Evolutionary conservation across 2,113 vertebrate species (phyloP), one percentile per base, ranked within the genome.

Genomic region (Platysternon megacephalum): DNA sequence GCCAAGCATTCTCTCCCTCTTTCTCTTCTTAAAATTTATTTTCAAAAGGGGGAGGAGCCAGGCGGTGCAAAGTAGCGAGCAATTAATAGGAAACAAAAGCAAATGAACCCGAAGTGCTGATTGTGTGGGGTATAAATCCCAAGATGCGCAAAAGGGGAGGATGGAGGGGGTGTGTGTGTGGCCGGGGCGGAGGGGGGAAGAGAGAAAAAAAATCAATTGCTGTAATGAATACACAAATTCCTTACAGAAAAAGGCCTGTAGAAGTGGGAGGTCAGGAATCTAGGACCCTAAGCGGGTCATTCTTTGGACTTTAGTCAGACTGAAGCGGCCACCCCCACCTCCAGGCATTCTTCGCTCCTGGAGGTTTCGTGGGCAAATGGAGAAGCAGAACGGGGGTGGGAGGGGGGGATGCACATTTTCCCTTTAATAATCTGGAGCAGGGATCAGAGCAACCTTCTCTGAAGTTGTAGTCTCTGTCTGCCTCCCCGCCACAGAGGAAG

Each of bases 61-160:
- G 97, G 90, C 95, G 80, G 88, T 87, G 95, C 93, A 97, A 97
- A 97, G 95, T 96, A 97, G 96, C 84, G 82, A 96, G 97, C 96
- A 98, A 98, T 98, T 98, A 98, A 97, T 61, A 82, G 79, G 91
- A 97, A 93, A 98, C 97, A 98, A 98, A 98, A 96, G 97, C 93
- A 97, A 97, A 98, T 95, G 92, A 98, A 98, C 98, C 94, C 79
- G 29, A 55, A 76, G 79, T 85, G 95, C 90, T 83, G 94, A 94
- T 95, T 96, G 83, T 84, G 79, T 52, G 55, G 84, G 51, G 88
- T 56, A 16, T 51, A 92, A 42, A 81, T 90, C 85, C 94, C 90
- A 21, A 0, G 58, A 92, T 93, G 81, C 81, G 89, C 49, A 90
- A 95, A 88, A 48, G 28, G 87, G 90, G 91, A 76, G 11, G 74